Base-by-base conservation (phyloP, 2,888 invertebrate species). In the Cephus sareptanus region DNA sequence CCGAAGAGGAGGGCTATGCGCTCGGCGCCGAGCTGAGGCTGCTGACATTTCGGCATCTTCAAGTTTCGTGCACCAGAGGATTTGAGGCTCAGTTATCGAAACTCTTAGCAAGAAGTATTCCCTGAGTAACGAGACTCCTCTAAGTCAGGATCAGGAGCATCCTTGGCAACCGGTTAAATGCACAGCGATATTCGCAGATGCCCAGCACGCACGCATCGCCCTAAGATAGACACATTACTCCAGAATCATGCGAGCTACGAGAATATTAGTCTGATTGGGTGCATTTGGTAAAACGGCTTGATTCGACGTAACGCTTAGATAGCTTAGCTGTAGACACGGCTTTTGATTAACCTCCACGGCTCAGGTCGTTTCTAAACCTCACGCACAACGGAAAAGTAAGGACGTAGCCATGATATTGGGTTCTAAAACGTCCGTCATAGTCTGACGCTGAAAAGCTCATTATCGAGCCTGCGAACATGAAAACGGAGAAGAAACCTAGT, bases 401-500 rank as follows among this genome's bases (percentile, higher is more conserved):
- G 56, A 56, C 56, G 23, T 56, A 56, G 23, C 56, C 56, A 56
- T 56, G 56, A 56, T 56, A 56, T 56, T 56, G 56, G 56, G 23
- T 56, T 56, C 56, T 56, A 9, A 56, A 23, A 56, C 23, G 56
- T 56, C 56, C 56, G 56, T 56, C 56, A 56, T 56, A 56, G 56
- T 56, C 56, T 56, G 56, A 56, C 56, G 56, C 23, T 56, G 56
- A 56, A 23, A 56, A 56, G 56, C 56, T 56, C 56, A 56, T 56
- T 23, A 9, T 35, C 35, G 80, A 81, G 82, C 79, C 75, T 78
- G 74, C 79, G 84, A 89, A 87, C 81, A 91, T 91, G 91, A 91
- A 91, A 90, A 91, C 91, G 79, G 91, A 91, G 86, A 91, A 91
- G 86, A 91, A 91, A 81, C 78, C 89, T 73, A 91, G 85, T 83